Percentiles rank a stretch among this genome's conserved stretches.
Conservation (phyloP, 2,888 invertebrate genomes). For the Drosophila diplacantha region DNA sequence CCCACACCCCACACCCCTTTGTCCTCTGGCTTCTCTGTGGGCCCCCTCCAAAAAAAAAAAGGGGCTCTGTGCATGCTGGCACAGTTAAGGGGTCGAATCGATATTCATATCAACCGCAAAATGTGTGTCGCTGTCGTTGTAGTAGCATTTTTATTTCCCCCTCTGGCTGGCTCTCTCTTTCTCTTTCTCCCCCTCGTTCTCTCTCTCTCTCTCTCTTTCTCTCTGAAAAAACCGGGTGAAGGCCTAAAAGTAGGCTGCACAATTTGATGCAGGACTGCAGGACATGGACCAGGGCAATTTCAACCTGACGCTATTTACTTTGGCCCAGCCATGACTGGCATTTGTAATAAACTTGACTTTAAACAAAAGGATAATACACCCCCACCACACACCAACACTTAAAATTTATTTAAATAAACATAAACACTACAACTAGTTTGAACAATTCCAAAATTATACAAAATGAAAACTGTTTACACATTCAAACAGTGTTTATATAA, state of each 20-base stretch:
- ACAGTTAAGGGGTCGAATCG: constrained; percentile 66
- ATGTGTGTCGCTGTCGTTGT: constrained; percentile 56
- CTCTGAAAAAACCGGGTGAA: constrained; percentile 24
- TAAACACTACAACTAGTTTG: no score
- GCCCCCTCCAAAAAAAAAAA: neutral
- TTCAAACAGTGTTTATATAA: neutral
- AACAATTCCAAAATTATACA: neutral
- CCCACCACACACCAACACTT: neutral
- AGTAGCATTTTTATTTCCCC: constrained; percentile 15
- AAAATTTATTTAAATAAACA: no score
- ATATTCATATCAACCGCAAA: constrained; percentile 71
- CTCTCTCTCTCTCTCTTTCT: neutral
- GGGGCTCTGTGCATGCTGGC: constrained; percentile 37
- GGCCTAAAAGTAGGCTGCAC: constrained; percentile 50
- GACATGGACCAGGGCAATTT: constrained; percentile 39
- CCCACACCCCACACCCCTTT: neutral
- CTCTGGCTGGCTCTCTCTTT: neutral
- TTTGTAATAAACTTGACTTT: constrained; percentile 14
- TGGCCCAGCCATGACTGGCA: neutral
- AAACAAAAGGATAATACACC: neutral
- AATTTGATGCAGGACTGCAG: constrained; percentile 37
- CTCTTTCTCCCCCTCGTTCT: neutral
- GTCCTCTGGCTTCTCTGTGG: neutral
- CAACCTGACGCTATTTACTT: constrained; percentile 15
- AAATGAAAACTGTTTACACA: neutral